Evolutionary conservation across 30 jellyfish, hydroid and myxozoan species (phyloP).

Genomic region (Turritopsis rubra): DNA sequence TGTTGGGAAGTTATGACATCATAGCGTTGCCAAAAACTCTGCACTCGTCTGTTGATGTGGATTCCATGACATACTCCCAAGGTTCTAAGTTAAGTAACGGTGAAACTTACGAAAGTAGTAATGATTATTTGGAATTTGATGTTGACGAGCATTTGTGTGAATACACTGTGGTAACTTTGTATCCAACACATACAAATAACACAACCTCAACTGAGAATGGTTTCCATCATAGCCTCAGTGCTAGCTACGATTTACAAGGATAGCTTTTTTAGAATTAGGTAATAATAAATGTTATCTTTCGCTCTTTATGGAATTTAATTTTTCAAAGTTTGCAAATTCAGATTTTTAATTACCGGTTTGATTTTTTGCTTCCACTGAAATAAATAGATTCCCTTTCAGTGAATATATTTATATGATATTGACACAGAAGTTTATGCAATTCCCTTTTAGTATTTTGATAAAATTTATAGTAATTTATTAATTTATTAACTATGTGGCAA

Average conservation of each 20-base stretch:
- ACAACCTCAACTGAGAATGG: constrained; percentile 5
- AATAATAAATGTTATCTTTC: background rate
- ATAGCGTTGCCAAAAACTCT: constrained; percentile 29
- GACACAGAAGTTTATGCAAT: background rate
- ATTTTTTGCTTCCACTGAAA: background rate
- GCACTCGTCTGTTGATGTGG: constrained; percentile 25
- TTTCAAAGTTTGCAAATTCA: background rate
- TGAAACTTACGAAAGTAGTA: constrained; percentile 61
- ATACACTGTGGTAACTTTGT: constrained; percentile 11
- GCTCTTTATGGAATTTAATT: background rate
- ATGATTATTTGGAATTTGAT: constrained; percentile 74
- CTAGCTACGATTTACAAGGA: constrained; percentile 1
- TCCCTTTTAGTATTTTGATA: background rate
- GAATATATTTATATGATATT: background rate
- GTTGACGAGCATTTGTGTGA: constrained; percentile 22
- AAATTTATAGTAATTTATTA: background rate
- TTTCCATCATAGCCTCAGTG: constrained; percentile 39
- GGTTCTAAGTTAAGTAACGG: constrained; percentile 21
- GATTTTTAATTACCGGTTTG: background rate
- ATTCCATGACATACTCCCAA: constrained; percentile 52
- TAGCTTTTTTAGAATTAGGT: no score
- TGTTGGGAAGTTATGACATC: constrained; percentile 76
- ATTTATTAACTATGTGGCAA: background rate
- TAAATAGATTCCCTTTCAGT: background rate
- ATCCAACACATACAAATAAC: background rate